Conservation (phyloP, 2,888 invertebrate species). For the Bombylius major region DNA sequence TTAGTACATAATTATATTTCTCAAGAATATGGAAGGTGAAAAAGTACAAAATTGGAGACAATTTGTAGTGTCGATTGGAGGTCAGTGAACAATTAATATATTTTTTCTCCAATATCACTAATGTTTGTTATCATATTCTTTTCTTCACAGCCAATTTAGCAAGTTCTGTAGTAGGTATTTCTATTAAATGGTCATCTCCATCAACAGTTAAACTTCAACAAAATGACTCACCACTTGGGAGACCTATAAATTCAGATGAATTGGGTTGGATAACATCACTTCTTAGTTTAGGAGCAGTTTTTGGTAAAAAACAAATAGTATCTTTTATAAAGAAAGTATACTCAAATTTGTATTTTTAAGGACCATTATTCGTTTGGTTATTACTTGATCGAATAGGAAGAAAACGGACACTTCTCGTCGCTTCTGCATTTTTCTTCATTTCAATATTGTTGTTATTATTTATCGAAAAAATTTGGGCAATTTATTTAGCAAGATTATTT, state of each 20-base stretch:
- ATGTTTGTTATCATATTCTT: background rate
- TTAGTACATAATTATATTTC: no score
- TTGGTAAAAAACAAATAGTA: background rate
- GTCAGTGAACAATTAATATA: background rate
- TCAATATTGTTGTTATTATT: background rate
- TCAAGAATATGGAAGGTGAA: no score
- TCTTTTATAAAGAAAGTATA: background rate
- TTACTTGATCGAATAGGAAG: background rate
- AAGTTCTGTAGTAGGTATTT: background rate
- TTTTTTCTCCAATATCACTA: background rate
- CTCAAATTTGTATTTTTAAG: background rate
- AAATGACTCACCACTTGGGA: fast-evolving
- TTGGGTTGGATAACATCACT: background rate
- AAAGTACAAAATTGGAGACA: background rate
- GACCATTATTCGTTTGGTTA: background rate
- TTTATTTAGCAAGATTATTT: background rate
- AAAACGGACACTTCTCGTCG: background rate
- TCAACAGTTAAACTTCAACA: background rate
- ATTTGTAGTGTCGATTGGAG: background rate
- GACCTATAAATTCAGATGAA: background rate
- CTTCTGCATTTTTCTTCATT: background rate
- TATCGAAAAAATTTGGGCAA: background rate
- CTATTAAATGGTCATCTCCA: background rate
- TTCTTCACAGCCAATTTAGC: no score
- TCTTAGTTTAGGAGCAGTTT: background rate